These are phyloP conservation scores for Alloscopus bannaensis DNA, from an alignment of 2,888 invertebrate species.

Conservation along the genomic window DNA sequence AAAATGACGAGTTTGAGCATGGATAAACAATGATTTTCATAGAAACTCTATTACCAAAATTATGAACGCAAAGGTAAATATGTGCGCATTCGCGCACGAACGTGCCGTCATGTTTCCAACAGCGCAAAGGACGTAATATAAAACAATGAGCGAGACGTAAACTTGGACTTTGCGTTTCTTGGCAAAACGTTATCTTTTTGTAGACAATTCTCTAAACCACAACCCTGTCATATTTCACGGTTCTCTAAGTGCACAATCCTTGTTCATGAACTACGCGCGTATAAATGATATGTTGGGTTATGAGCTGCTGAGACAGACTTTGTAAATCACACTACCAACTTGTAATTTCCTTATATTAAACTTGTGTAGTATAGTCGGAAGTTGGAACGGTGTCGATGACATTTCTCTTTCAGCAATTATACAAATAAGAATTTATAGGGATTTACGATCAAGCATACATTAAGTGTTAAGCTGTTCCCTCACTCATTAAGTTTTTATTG, in stretches of 20 bases:
- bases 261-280: conserved; percentile 61
- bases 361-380: too few relatives aligned
- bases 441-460: too few relatives aligned
- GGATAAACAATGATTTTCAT: not conserved
- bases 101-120: not conserved
- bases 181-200: conserved; percentile 18
- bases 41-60: not conserved
- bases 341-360: too few relatives aligned
- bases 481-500: too few relatives aligned
- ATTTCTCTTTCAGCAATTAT: too few relatives aligned
- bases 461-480: too few relatives aligned
- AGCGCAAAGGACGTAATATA: conserved; percentile 1
- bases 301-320: too few relatives aligned
- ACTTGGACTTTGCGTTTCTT: conserved; percentile 50
- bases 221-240: conserved; percentile 42
- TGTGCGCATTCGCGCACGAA: too few relatives aligned
- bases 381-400: too few relatives aligned
- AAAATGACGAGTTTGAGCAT: conserved; percentile 27
- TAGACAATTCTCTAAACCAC: conserved; percentile 1
- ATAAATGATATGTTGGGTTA: too few relatives aligned
- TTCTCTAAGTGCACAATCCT: conserved; percentile 47
- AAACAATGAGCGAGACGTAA: conserved; percentile 23
- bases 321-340: too few relatives aligned
- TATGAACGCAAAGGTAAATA: not conserved
- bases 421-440: too few relatives aligned